Conservation (phyloP, 2,888 invertebrate species). For the Idaea biselata region DNA sequence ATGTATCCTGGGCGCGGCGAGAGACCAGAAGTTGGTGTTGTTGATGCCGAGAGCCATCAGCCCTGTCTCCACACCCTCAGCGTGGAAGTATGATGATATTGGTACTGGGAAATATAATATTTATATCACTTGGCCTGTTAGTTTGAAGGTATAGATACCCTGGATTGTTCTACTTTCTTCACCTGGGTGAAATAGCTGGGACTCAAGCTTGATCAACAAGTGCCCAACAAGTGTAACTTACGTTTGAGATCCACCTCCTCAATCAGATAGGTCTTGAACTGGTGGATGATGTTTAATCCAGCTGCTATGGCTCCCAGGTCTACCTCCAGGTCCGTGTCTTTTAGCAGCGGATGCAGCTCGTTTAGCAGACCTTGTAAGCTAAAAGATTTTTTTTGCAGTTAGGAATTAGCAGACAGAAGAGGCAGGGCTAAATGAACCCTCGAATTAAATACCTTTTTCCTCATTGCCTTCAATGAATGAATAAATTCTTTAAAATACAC, state of each 20-base stretch:
- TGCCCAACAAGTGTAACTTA: conserved; percentile 35
- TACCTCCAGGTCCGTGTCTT: conserved; percentile 45
- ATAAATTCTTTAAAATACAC: too few species aligned
- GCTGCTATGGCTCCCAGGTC: conserved; percentile 62
- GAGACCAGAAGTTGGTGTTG: conserved; percentile 72
- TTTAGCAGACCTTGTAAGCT: conserved; percentile 70
- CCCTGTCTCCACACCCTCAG: conserved; percentile 46
- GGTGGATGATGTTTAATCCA: conserved; percentile 63
- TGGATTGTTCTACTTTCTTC: too few species aligned
- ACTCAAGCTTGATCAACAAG: not conserved
- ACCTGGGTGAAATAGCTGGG: too few species aligned
- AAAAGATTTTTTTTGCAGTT: conserved; percentile 19
- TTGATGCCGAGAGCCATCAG: conserved; percentile 58
- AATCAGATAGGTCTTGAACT: conserved; percentile 66
- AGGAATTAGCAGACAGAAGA: not conserved
- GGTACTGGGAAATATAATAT: conserved; percentile 41
- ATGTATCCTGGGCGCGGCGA: conserved; percentile 60
- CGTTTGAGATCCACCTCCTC: conserved; percentile 70
- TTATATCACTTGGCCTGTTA: too few species aligned
- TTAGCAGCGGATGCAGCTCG: conserved; percentile 67
- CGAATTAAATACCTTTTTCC: too few species aligned
- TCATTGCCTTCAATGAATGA: too few species aligned
- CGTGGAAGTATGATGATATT: conserved; percentile 49
- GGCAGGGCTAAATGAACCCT: too few species aligned
- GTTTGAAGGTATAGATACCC: too few species aligned